A percentile compares a stretch with the other conserved stretches of the same genome.
These are phyloP conservation scores for Lasius platythorax DNA, from an alignment of 2,888 invertebrate species.

Conservation along the genomic window DNA sequence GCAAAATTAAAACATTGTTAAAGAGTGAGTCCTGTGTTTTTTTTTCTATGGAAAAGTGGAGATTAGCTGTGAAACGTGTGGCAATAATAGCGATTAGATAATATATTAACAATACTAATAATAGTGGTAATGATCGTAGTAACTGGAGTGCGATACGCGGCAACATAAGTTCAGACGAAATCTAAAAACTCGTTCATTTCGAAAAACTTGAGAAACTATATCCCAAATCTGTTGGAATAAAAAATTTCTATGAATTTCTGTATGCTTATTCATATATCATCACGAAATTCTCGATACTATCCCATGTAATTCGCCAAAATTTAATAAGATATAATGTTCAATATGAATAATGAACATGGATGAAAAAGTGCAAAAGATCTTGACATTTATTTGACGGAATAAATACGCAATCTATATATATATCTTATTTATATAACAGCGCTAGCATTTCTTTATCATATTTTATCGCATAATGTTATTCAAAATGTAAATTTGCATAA, in stretches of 20 bases:
- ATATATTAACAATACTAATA: not conserved
- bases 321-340: not conserved
- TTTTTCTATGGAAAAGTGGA: not conserved
- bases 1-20: not conserved
- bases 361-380: not conserved
- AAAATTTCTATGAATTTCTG: not conserved
- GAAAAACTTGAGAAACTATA: not conserved
- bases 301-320: not conserved
- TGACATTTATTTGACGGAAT: not conserved
- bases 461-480: constrained; percentile 1
- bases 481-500: not conserved
- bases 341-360: not conserved
- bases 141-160: not conserved
- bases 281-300: constrained; percentile 11
- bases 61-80: not conserved
- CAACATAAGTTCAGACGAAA: not conserved
- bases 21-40: not conserved
- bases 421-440: not conserved
- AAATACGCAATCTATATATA: not conserved
- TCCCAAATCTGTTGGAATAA: not conserved
- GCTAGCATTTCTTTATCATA: not conserved
- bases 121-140: not conserved
- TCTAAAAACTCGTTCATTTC: not conserved
- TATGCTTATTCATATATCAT: not conserved
- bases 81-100: not conserved